Base-by-base conservation (phyloP, 2,113 vertebrate genomes). In the Lepus europaeus region DNA sequence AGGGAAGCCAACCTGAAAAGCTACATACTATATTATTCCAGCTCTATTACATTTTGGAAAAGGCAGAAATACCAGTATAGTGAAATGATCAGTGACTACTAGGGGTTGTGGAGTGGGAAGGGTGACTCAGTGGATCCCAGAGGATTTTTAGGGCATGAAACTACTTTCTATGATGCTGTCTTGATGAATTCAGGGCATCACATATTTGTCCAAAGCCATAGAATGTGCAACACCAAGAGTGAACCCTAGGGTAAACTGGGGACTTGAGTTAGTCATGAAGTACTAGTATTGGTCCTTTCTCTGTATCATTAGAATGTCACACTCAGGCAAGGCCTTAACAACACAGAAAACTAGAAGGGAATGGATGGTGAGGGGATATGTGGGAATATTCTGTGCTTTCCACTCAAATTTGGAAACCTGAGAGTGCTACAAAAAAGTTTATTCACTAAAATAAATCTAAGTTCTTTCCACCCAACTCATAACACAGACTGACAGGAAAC, bases 361-460 rank as follows among this genome's bases (percentile, higher is more conserved):
- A 16, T 3, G 31, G 56, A 31, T 19, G 9, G 9, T 61, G 66
- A 72, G 45, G 20, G 36, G 2, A 91, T 45, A 22, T 6, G 22
- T 29, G 8, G 23, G 53, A 78, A 68, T 79, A 22, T 49, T 69
- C 61, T 56, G 25, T 22, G 27, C 45, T 79, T 68, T 20, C 20
- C 20, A 53, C 14, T 68, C 2, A 22, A 6, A 29, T 49, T 63
- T 69, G 10, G 20, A 89, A 74, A 63, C 29, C 36, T 61, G 27
- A 66, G 31, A 66, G 22, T 19, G 31, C 14, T 19, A 66, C 19
- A 33, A 82, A 91, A 25, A 45, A 61, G 12, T 19, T 77, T 77
- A 49, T 77, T 69, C 31, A 33, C 61, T 59, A 78, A 86, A 86
- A 49, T 61, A 86, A 93, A 83, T 76, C 16, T 49, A 76, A 53